A percentile compares a stretch with the other conserved stretches of the same genome.
These are phyloP conservation scores for Laticauda laticaudata DNA, from an alignment of 2,113 vertebrate species.

Conservation along the genomic window DNA sequence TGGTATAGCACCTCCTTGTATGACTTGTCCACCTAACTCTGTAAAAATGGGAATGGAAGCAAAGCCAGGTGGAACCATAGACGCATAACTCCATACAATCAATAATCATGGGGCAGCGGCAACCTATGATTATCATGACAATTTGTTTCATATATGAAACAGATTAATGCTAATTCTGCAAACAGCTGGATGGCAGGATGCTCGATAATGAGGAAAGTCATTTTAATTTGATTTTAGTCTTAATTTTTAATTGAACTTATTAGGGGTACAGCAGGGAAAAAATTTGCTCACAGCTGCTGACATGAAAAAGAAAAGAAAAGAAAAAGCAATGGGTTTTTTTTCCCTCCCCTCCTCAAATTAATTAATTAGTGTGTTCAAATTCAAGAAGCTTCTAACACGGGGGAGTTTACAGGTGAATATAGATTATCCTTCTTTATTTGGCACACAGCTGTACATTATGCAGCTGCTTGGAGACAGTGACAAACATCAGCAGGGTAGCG, in stretches of 20 bases:
- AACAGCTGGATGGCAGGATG: slow-evolving; percentile 54
- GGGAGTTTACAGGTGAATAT: neutral
- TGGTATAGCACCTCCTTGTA: slow-evolving; percentile 18
- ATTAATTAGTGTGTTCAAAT: neutral
- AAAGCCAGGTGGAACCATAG: slow-evolving; percentile 62
- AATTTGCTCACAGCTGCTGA: slow-evolving; percentile 46
- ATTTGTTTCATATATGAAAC: slow-evolving; percentile 45
- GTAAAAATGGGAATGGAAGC: slow-evolving; percentile 53
- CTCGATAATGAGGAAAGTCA: slow-evolving; percentile 51
- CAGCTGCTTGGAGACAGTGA: slow-evolving; percentile 43
- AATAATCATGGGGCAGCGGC: slow-evolving; percentile 54
- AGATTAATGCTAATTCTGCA: slow-evolving; percentile 42
- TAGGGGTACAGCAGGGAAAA: neutral
- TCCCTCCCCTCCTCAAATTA: neutral
- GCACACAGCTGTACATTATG: slow-evolving; percentile 8
- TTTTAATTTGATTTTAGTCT: slow-evolving; percentile 60
- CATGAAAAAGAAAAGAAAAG: neutral
- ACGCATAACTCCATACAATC: slow-evolving; percentile 52
- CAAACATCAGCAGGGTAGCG: slow-evolving; percentile 16
- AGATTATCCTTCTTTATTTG: neutral
- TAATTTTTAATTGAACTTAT: slow-evolving; percentile 55
- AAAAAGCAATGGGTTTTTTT: neutral
- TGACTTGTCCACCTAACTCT: slow-evolving; percentile 44
- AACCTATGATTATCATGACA: slow-evolving; percentile 46
- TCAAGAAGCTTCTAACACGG: neutral